Conservation (phyloP, 2,888 invertebrate genomes). For the Dicycla oo region DNA sequence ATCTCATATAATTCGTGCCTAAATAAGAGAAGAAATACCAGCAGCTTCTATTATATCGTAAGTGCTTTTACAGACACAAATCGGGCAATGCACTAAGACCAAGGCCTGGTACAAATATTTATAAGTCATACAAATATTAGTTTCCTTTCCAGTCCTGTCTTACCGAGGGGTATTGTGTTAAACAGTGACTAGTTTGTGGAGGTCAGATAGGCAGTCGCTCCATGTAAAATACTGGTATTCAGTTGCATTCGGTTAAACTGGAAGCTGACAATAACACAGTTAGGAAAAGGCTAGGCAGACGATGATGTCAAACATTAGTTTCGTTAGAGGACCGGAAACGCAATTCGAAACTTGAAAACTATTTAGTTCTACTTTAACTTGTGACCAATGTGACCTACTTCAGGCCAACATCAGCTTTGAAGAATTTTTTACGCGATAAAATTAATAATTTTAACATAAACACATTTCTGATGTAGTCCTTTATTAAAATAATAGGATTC, state of each 20-base stretch:
- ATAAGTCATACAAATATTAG: not conserved
- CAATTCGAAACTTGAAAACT: not conserved
- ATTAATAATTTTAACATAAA: not conserved
- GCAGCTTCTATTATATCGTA: not conserved
- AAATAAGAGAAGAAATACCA: not conserved
- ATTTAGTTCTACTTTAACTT: not conserved
- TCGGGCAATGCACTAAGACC: no score
- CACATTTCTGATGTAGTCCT: no score
- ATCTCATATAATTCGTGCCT: not conserved
- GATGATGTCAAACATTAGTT: not conserved
- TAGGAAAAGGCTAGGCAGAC: not conserved
- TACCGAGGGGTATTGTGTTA: not conserved
- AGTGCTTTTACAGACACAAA: not conserved
- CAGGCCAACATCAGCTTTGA: not conserved
- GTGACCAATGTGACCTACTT: no score
- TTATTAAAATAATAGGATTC: no score
- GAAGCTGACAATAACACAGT: not conserved
- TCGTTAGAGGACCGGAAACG: not conserved
- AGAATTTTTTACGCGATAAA: constrained; percentile 6
- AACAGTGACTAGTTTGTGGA: not conserved
- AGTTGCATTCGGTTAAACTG: not conserved
- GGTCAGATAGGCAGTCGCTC: not conserved
- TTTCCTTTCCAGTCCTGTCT: not conserved
- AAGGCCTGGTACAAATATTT: not conserved
- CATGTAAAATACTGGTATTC: not conserved